Evolutionary conservation across 2,888 invertebrate genomes (phyloP).

Genomic region (Palloptera scutellata): DNA sequence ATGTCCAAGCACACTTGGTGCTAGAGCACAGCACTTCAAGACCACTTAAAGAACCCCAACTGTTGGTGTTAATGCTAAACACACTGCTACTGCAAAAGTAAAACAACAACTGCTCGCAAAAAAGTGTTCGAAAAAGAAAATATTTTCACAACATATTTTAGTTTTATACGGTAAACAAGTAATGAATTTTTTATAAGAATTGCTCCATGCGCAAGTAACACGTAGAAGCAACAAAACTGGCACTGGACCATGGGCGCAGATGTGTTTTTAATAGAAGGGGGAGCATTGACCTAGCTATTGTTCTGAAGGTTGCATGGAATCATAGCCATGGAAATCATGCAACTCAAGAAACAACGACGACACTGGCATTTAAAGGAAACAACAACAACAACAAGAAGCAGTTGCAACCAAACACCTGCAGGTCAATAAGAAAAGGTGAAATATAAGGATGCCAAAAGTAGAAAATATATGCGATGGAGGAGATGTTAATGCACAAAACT

Average conservation of each 20-base stretch:
- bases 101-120: no score
- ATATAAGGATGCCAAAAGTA: not conserved
- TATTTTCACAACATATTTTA: slow-evolving; percentile 22
- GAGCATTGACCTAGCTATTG: no score
- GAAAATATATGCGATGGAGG: not conserved
- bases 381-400: slow-evolving; percentile 5
- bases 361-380: not conserved
- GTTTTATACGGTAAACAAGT: slow-evolving; percentile 25
- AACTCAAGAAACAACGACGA: no score
- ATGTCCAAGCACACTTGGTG: no score
- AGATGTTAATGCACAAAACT: slow-evolving; percentile 30
- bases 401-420: not conserved
- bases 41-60: slow-evolving; percentile 25
- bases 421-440: not conserved
- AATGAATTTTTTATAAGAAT: slow-evolving; percentile 33
- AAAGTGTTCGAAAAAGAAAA: not conserved
- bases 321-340: no score
- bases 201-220: no score
- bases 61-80: slow-evolving; percentile 22
- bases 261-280: no score
- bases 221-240: no score
- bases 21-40: not conserved
- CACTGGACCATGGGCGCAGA: no score
- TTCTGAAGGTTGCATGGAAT: no score
- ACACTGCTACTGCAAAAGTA: not conserved